Evolutionary conservation across 1,140 invertebrate genomes (phyloP), one percentile per base, ranked within the genome.

Genomic region (Lanistes nyassanus): DNA sequence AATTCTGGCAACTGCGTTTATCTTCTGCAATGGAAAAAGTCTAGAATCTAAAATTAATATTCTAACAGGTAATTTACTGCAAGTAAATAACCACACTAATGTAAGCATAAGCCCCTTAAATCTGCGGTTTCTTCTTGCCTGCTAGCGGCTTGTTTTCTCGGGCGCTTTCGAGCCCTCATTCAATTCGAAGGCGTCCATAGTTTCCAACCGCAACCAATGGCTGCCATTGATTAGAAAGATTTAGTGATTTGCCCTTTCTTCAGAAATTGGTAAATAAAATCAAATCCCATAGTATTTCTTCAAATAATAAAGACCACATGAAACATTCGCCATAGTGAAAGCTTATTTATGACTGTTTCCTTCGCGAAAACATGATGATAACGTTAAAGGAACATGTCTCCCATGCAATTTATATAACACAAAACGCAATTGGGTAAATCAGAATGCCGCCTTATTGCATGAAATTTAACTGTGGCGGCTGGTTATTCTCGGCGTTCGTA

Each of bases 181-280:
- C 56, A 55, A 72, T 60, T 72, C 42, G 34, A 29, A 29, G 29
- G 70, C 70, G 70, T 72, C 70, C 55, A 60, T 60, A 29, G 70
- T 72, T 60, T 72, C 70, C 70, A 72, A 72, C 70, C 55, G 53
- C 70, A 58, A 72, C 55, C 13, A 39, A 60, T 31, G 55, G 36
- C 70, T 56, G 70, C 55, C 55, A 72, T 72, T 36, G 26, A 29
- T 29, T 34, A 36, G 11, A 19, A 37, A 23, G 31, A 31, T 19
- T 60, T 26, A 26, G 31, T 60, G 21, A 11, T 29, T 3, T 29
- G 53, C 4, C 23, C 6, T 19, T 42, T n/a, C 7, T 34, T 37
- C 16, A 37, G 42, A 16, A 9, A 29, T 2, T 16, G 23, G 11
- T 37, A 26, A 56, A 36, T n/a, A 36, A 29, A 3, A 58, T 0